Conservation (phyloP, 1,140 invertebrate genomes). For the Lethrus apterus region DNA sequence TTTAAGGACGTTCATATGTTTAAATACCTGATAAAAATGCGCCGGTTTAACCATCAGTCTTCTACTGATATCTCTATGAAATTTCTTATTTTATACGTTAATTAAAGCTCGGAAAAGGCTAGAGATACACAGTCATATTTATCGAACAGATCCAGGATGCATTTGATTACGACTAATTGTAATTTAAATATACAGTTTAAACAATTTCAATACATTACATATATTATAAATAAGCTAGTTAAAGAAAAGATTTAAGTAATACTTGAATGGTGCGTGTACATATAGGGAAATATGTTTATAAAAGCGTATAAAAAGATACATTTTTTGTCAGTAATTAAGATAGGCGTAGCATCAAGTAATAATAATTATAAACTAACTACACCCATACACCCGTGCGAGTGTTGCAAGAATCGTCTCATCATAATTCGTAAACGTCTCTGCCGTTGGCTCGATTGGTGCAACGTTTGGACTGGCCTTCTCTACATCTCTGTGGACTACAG, state of each 20-base stretch:
- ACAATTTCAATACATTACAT: background rate
- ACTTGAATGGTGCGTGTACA: no score
- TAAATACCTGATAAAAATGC: background rate
- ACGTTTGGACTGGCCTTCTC: slow-evolving; percentile 39
- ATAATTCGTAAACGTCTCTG: slow-evolving; percentile 54
- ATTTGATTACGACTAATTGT: no score
- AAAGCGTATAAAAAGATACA: no score
- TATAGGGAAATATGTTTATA: no score
- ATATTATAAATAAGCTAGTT: no score
- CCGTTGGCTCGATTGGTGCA: slow-evolving; percentile 29
- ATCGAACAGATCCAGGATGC: slow-evolving; percentile 20
- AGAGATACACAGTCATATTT: slow-evolving; percentile 14
- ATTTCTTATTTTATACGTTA: background rate
- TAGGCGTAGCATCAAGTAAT: background rate
- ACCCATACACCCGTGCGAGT: slow-evolving; percentile 28
- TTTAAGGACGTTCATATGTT: background rate
- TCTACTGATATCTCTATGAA: slow-evolving; percentile 14
- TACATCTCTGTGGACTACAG: slow-evolving; percentile 48
- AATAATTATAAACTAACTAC: slow-evolving; percentile 15
- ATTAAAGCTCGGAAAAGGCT: slow-evolving; percentile 24
- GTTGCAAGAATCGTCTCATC: slow-evolving; percentile 37
- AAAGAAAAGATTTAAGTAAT: no score
- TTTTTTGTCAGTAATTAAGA: background rate
- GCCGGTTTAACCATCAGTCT: slow-evolving; percentile 20
- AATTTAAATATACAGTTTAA: background rate